Base-by-base conservation (phyloP, 2,797 vertebrate genomes). In the Gymnoscopelus microlampas region DNA sequence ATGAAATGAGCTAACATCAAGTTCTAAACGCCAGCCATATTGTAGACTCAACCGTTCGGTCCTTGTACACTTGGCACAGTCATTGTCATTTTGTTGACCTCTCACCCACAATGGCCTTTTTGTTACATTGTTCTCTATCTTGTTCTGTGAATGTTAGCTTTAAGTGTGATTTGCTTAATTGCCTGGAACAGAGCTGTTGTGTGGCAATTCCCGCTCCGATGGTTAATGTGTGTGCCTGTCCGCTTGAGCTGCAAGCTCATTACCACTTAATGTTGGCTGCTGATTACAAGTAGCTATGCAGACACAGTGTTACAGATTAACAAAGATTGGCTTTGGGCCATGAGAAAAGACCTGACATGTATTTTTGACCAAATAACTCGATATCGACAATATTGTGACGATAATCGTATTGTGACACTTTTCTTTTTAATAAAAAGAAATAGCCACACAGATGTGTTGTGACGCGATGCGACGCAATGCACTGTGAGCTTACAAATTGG, bases 141-240 rank as follows among this genome's bases (percentile, higher is more conserved):
- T 19, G 29, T 65, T 73, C 58, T 51, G 66, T 72, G 70, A 70
- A 67, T 57, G 74, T 70, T 70, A 60, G 71, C 67, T 71, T 35
- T 76, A 75, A 78, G 65, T 3, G 39, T 19, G 66, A 79, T 81
- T 84, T 84, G 75, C 79, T 74, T 76, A 87, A 87, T 80, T 77
- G 81, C 60, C 75, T 77, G 85, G 80, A 90, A 81, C 9, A 13
- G 19, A 48, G 60, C 51, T 19, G 24, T 53, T 73, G 13, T 61
- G 63, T 60, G 39, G 39, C 39, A 44, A 44, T 44, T 44, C 39
- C 39, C 39, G 39, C 39, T 44, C 39, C 39, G 39, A 10, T 44
- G 39, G 76, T 85, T 86, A 85, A 86, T 74, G 68, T 47, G 70
- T 53, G 49, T 61, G 59, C 32, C 5, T n/a, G 68, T 73, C 50